Percentiles rank a stretch among this genome's conserved stretches.
These are phyloP conservation scores for Dallia pectoralis DNA, from an alignment of 2,797 vertebrate genomes.

Conservation along the genomic window DNA sequence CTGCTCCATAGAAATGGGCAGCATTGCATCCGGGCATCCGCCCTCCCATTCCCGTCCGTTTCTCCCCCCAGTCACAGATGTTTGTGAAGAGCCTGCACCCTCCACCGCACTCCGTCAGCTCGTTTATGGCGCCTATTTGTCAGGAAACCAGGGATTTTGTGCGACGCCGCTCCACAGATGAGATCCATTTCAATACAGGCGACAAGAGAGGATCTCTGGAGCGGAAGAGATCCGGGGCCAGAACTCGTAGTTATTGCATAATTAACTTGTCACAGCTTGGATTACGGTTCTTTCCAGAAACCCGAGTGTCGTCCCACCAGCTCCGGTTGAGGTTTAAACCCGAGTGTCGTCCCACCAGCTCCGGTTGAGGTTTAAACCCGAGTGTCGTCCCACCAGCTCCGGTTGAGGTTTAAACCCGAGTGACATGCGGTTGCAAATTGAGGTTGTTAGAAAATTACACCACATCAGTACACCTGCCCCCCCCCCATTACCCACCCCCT, in stretches of 20 bases:
- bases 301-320: too few species aligned
- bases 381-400: neutral
- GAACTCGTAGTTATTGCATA: conserved; percentile 17
- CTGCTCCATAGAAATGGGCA: conserved; percentile 19
- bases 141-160: conserved; percentile 48
- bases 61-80: conserved; percentile 46
- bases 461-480: conserved; percentile 22
- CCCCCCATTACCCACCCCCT: conserved; percentile 34
- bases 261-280: conserved; percentile 38
- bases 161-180: conserved; percentile 33
- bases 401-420: neutral
- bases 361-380: too few species aligned
- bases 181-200: conserved; percentile 39
- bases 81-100: conserved; percentile 50
- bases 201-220: conserved; percentile 12
- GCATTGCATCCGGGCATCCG: conserved; percentile 43
- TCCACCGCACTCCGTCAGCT: conserved; percentile 24
- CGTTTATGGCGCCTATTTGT: conserved; percentile 63
- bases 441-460: neutral
- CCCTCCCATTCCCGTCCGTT: neutral
- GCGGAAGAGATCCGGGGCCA: neutral
- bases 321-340: too few species aligned
- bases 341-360: too few species aligned
- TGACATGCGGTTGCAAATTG: neutral
- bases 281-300: neutral